Conservation (phyloP, 2,888 invertebrate species). For the Amiota minor region DNA sequence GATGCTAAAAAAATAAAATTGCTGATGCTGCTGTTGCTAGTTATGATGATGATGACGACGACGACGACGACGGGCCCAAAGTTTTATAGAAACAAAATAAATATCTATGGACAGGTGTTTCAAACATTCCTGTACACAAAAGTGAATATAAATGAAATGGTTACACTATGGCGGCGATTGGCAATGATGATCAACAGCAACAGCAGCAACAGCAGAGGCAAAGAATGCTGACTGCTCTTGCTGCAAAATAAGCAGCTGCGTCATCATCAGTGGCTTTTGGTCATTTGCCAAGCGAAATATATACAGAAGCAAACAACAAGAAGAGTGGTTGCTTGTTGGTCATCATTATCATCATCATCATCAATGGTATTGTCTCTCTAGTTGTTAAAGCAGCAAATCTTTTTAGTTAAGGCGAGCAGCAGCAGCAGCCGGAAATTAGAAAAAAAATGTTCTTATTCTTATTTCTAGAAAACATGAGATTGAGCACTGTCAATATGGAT, state of each 20-base stretch:
- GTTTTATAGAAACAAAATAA: conserved; percentile 12
- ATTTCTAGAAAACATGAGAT: neutral
- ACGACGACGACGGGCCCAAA: too few species aligned
- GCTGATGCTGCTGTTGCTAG: neutral
- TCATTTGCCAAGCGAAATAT: conserved; percentile 48
- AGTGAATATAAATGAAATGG: neutral
- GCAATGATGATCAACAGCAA: conserved; percentile 27
- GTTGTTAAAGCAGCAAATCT: too few species aligned
- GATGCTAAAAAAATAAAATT: conserved; percentile 5
- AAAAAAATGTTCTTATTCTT: neutral
- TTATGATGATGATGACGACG: too few species aligned
- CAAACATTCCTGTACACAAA: conserved; percentile 29
- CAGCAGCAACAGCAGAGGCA: neutral
- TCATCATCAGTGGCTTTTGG: conserved; percentile 45
- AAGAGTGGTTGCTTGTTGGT: neutral
- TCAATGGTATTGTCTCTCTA: too few species aligned
- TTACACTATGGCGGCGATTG: neutral
- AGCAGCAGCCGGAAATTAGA: conserved; percentile 18
- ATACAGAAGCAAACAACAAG: conserved; percentile 21
- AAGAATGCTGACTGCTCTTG: conserved; percentile 5
- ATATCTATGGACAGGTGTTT: conserved; percentile 51
- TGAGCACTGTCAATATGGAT: too few species aligned
- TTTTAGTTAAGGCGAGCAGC: neutral
- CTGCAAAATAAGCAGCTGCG: conserved; percentile 38
- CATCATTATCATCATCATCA: neutral